Evolutionary conservation across 2,888 invertebrate genomes (phyloP).

Genomic region (Acrobasis consociella): DNA sequence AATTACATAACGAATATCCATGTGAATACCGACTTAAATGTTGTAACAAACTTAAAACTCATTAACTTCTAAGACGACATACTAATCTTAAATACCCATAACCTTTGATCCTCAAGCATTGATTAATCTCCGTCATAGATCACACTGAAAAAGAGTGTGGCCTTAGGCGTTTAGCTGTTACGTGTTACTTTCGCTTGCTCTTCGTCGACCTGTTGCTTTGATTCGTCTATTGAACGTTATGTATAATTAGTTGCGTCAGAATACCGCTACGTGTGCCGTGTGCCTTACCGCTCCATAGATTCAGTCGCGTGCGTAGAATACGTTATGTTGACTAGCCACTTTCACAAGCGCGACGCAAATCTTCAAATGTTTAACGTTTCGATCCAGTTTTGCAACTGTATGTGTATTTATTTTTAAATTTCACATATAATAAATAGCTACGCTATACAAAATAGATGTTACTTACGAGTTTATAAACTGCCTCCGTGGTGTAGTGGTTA

Average conservation of each 20-base stretch:
- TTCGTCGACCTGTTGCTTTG: constrained; percentile 44
- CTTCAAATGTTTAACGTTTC: constrained; percentile 42
- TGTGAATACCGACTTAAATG: not conserved
- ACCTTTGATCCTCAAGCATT: not conserved
- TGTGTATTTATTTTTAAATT: not conserved
- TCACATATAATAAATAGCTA: too few species aligned
- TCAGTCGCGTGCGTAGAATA: constrained; percentile 69
- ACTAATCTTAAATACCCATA: constrained; percentile 8
- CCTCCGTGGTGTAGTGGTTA: too few species aligned
- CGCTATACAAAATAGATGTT: too few species aligned
- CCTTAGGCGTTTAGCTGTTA: constrained; percentile 40
- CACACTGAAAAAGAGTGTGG: constrained; percentile 14
- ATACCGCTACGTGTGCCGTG: constrained; percentile 56
- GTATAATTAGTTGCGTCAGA: constrained; percentile 78
- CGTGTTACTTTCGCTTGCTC: constrained; percentile 64
- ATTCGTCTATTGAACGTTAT: constrained; percentile 61
- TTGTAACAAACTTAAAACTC: not conserved
- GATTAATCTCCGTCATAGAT: constrained; percentile 14
- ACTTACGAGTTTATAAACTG: too few species aligned
- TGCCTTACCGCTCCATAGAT: constrained; percentile 60
- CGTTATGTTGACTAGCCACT: constrained; percentile 58
- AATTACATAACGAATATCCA: not conserved
- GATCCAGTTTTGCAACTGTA: constrained; percentile 28
- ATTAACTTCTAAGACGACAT: not conserved
- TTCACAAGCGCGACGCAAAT: constrained; percentile 65